Evolutionary conservation across 2,113 vertebrate species (phyloP), one percentile per base, ranked within the genome.

Genomic region (Brienomyrus longianalis): DNA sequence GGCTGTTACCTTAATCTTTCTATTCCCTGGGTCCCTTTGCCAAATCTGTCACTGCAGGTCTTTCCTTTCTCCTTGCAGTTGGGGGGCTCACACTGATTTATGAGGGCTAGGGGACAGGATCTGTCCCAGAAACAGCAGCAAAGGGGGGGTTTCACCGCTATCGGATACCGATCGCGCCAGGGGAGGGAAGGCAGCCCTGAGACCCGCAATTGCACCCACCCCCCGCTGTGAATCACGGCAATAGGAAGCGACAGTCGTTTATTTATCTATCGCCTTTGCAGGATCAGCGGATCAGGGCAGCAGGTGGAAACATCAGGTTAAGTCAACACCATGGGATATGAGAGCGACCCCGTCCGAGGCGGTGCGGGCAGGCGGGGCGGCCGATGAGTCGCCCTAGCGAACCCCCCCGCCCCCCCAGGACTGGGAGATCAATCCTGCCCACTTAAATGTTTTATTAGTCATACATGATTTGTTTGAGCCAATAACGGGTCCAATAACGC

Each of bases 401-500:
- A 11, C 50, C 87, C 50, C 87, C 39, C 39, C 13, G 27, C 87
- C 50, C 87, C 39, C 39, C 13, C 10, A 45, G 50, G 87, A 31
- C 11, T n/a, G 66, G 39, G 56, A 6, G 56, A 56, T 62, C 8
- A 45, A n/a, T 88, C 66, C 87, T 88, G 87, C 35, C 39, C 19
- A 56, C 87, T 62, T 88, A 88, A 88, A 88, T 43, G 35, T 43
- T 88, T 88, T 88, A 88, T 66, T 66, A 88, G 52, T 62, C 56
- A 23, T 88, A 62, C 56, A 66, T 35, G 47, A 47, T 66, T 45
- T 62, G 87, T 43, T n/a, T 45, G 87, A 62, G 19, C 19, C 4
- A 3, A 23, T 23, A 39, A 62, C 23, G 31, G 10, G 56, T 88
- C 56, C 31, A 39, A 35, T 62, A 62, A 62, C n/a, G 45, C 86